Evolutionary conservation across 2,797 vertebrate genomes (phyloP).

Genomic region (Rhinogobio ventralis): DNA sequence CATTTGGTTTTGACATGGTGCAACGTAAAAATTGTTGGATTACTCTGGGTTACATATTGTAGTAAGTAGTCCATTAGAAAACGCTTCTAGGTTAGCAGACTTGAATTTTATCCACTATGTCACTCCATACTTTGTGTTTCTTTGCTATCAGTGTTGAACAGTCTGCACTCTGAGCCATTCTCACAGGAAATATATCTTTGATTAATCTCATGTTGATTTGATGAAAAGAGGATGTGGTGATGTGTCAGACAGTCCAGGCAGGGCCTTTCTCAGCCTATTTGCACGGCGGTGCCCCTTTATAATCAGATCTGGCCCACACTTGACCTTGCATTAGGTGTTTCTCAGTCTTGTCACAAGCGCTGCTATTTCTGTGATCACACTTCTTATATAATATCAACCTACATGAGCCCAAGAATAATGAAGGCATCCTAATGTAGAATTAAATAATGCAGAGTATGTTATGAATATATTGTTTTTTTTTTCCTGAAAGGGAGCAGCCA

Average conservation of each 20-base stretch:
- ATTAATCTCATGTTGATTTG: background rate
- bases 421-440: background rate
- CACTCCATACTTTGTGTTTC: background rate
- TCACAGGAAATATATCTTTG: background rate
- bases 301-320: slow-evolving; percentile 12
- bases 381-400: background rate
- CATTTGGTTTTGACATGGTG: background rate
- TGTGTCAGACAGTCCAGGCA: background rate
- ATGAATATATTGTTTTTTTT: slow-evolving; percentile 5
- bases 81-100: background rate
- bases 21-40: background rate
- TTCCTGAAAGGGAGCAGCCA: slow-evolving; percentile 87
- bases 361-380: slow-evolving; percentile 4
- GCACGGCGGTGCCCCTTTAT: background rate
- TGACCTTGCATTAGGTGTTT: background rate
- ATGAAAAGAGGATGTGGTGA: background rate
- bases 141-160: background rate
- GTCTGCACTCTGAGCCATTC: background rate
- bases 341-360: background rate
- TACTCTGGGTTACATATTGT: background rate
- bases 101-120: background rate
- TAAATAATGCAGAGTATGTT: slow-evolving; percentile 13
- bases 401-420: slow-evolving; percentile 4
- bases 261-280: background rate
- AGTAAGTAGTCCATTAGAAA: background rate